Base-by-base conservation (phyloP, 2,113 vertebrate species). In the Hypocryptadius cinnamomeus region DNA sequence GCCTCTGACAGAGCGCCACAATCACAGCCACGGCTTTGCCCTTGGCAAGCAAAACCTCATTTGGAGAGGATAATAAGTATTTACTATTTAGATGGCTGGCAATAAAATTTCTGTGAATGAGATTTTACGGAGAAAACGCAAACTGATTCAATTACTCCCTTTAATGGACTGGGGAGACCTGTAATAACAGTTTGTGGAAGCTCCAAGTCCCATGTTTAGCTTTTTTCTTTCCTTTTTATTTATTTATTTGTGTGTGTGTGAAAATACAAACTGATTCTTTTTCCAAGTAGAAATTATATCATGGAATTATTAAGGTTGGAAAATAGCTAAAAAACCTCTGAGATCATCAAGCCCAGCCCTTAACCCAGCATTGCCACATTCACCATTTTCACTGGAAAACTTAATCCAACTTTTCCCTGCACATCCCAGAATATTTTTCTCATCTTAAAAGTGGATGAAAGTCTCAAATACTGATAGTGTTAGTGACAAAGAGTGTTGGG, bases 131-230 rank as follows among this genome's bases (percentile, higher is more conserved):
- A 87, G 96, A 97, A 98, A 98, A 98, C 95, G 96, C 97, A 95
- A 98, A 97, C 96, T 98, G 97, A 98, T 98, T 98, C 94, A 98
- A 98, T 98, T 98, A 98, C 98, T 97, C 90, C 98, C 97, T 97
- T 98, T 98, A 99, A 98, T 98, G 98, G 98, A 98, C 98, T 97
- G 94, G 96, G 96, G 97, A 97, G 98, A 97, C 94, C 77, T 97
- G 98, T 97, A 96, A 97, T 98, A 97, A 98, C 96, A 96, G 96
- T 95, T 97, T 94, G 93, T 95, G 88, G 95, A 92, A 97, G 95
- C 95, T 96, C 97, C 89, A 81, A 87, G 65, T 89, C 90, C 92
- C 71, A 35, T 87, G 89, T 78, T 96, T 47, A 64, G 85, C 74
- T 87, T 85, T 71, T 76, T 83, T 11, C 4, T 9, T n/a, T 16